Base-by-base conservation (phyloP, 2,797 vertebrate genomes). In the Tachyglossus aculeatus region DNA sequence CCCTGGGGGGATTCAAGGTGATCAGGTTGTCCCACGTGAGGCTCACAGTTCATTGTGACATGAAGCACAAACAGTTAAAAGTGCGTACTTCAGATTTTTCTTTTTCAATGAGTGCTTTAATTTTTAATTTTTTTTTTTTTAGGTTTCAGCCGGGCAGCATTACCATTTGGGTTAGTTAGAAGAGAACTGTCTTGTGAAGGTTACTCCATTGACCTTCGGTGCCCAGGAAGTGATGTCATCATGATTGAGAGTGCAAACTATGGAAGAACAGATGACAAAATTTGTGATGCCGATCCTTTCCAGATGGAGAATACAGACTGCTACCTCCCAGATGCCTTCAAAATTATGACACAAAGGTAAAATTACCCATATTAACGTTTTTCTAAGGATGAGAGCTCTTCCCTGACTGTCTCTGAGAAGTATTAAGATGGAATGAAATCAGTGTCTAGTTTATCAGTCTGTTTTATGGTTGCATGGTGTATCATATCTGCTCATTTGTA, bases 271-370 rank as follows among this genome's bases (percentile, higher is more conserved):
- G 98, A 99, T 16, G 96, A 99, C 94, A 99, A 99, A 94, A 99
- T 99, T 83, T 99, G 98, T 69, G 98, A 99, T 25, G 97, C 98
- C 25, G 98, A 99, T 91, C 97, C 97, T 21, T 99, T 99, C 93
- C 97, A 99, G 90, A 99, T 99, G 98, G 98, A 99, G 91, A 99
- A 99, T 85, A 95, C 96, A 70, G 97, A 99, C 89, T 99, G 98
- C 91, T 99, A 99, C 94, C 98, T 99, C 88, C 97, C 98, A 75
- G 98, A 99, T 9, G 97, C 98, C 87, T 99, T 95, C 94, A 99
- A 99, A 93, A 99, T 99, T 85, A 99, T 99, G 98, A 98, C 98
- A 78, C 97, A 99, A 91, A 97, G 98, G 98, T 98, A 95, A 91
- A 67, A 83, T 65, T 11, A 10, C 0, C 13, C 29, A 0, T 16